Base-by-base conservation (phyloP, 2,888 invertebrate species). In the Agonopterix heracliana region DNA sequence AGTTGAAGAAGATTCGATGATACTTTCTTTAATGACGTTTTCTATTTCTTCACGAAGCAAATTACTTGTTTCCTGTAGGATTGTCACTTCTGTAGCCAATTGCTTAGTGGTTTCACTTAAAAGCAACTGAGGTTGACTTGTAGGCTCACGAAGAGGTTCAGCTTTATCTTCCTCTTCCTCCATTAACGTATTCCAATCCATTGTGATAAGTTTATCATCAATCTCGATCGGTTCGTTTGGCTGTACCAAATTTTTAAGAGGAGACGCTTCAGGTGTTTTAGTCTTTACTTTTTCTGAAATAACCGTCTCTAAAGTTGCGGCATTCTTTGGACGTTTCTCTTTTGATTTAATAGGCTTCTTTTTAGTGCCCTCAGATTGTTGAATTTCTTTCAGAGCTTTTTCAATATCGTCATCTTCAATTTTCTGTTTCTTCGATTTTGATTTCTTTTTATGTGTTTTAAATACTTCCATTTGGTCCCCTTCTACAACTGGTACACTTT, bases 151-250 rank as follows among this genome's bases (percentile, higher is more conserved):
- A 41, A 63, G 55, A 2, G 69, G 65, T 46, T 75, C 69, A 9
- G 68, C 51, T 50, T 71, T 54, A 36, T 61, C 67, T 65, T 84
- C 81, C 64, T 88, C 82, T 64, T 83, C 85, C 54, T 77, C 81
- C 56, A 87, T 73, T 56, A 88, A 66, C 36, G 75, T 69, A 55
- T 86, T 87, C 87, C 87, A 88, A 56, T 88, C 84, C 52, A 83
- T 64, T 26, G 77, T 73, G 43, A 76, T 67, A 9, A 12, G 13
- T 41, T 41, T 12, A 41, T 41, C 38, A n/a, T 38, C 38, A 38
- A 10, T 38, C n/a, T 38, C n/a, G 7, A 38, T 38, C 9, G 26
- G 26, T 26, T 26, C 26, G 5, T 26, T 26, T 26, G 26, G 26
- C 26, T 7, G 26, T 26, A 7, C 26, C 2, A 26, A 5, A 26